A percentile compares a stretch with the other conserved stretches of the same genome.
Conservation (phyloP, 2,888 invertebrate genomes). For the Drosophila borborema region DNA sequence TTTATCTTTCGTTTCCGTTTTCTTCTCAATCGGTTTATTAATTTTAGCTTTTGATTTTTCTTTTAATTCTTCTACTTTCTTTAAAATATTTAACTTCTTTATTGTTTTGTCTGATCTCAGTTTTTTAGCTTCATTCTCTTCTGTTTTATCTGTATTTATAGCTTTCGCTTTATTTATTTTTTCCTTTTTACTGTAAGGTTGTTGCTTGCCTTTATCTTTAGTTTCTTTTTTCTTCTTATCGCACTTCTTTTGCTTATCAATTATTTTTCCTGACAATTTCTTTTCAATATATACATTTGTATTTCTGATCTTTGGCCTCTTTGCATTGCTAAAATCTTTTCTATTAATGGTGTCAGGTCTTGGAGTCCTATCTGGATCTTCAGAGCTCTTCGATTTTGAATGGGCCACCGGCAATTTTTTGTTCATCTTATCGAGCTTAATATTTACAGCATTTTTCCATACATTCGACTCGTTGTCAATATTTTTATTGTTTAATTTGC, state of each 20-base stretch:
- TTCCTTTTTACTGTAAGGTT: neutral
- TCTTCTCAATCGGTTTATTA: neutral
- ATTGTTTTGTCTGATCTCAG: neutral
- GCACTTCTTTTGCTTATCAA: neutral
- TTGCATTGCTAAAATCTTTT: neutral
- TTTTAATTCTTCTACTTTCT: neutral
- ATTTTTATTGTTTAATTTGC: neutral
- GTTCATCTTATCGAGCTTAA: slow-evolving; percentile 5
- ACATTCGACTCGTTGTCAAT: neutral
- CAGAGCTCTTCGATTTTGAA: neutral
- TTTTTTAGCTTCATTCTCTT: neutral
- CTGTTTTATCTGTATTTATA: neutral
- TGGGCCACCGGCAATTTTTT: slow-evolving; percentile 3
- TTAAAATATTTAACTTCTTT: neutral
- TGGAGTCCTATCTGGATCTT: neutral
- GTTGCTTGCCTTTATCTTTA: neutral
- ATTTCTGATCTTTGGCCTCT: neutral
- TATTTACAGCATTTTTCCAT: slow-evolving; percentile 2
- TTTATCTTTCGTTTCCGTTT: neutral
- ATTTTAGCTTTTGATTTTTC: neutral
- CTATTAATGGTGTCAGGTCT: too few relatives aligned
- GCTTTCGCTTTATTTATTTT: neutral
- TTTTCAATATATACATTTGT: neutral
- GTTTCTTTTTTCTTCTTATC: too few relatives aligned
- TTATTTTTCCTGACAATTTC: neutral